A percentile compares a stretch with the other conserved stretches of the same genome.
phyloP scores from a whole-genome alignment of 2,888 invertebrate species.

The Ochropleura leucogaster region DNA sequence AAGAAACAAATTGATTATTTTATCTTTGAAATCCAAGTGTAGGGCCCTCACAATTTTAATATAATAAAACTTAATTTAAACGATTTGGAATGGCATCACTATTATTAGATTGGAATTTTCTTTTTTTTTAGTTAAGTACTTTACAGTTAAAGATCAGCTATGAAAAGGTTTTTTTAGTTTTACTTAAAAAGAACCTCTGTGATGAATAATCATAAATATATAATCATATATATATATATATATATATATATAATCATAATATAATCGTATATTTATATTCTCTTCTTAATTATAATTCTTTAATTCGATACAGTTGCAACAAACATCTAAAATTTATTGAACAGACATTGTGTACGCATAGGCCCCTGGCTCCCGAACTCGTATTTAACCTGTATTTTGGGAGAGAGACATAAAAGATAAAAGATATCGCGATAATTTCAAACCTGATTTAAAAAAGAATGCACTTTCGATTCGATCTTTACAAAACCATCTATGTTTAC shows the following conservation, averaged over 20 bases:
- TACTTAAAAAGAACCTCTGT: too few species aligned
- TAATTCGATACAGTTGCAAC: too few species aligned
- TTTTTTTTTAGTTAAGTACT: neutral
- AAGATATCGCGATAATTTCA: neutral
- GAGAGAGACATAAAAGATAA: neutral
- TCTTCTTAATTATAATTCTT: too few species aligned
- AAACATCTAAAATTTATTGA: too few species aligned
- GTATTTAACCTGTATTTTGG: too few species aligned
- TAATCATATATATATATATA: too few species aligned
- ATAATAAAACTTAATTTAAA: neutral
- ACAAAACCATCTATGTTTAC: neutral
- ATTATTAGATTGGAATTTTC: neutral
- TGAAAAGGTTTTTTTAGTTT: neutral
- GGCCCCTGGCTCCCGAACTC: too few species aligned
- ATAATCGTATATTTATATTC: too few species aligned
- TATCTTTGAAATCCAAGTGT: constrained; percentile 37
- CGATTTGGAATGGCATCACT: neutral
- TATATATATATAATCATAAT: too few species aligned
- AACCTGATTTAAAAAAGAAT: neutral
- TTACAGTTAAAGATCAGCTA: neutral
- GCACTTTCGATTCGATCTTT: neutral
- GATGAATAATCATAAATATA: too few species aligned
- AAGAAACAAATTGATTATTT: constrained; percentile 50
- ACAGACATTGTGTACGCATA: too few species aligned
- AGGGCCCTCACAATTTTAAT: constrained; percentile 14